A percentile compares a stretch with the other conserved stretches of the same genome.
Evolutionary conservation across 2,797 vertebrate species (phyloP).

Genomic region (Gobionotothen gibberifrons): DNA sequence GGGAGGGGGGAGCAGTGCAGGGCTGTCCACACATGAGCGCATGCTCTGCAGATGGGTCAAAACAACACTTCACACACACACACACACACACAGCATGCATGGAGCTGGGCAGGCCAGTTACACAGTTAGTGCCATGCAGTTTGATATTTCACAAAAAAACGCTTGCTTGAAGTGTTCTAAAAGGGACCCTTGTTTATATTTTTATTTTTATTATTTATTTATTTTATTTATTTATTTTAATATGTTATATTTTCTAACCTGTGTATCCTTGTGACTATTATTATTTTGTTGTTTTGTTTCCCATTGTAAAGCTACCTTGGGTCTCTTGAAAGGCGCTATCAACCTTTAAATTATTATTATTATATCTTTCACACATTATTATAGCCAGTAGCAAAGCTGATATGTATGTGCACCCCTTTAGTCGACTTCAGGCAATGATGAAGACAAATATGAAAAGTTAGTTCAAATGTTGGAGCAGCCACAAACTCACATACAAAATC

Average conservation of each 20-base stretch:
- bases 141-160: slow-evolving; percentile 44
- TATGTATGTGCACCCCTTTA: slow-evolving; percentile 3
- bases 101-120: slow-evolving; percentile 65
- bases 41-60: slow-evolving; percentile 96
- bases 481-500: slow-evolving; percentile 33
- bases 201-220: too few species aligned
- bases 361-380: not conserved
- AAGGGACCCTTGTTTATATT: not conserved
- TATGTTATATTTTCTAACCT: too few species aligned
- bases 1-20: slow-evolving; percentile 83
- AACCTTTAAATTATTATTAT: too few species aligned
- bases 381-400: not conserved
- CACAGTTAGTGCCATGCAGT: slow-evolving; percentile 74
- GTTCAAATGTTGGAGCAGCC: slow-evolving; percentile 53
- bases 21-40: slow-evolving; percentile 87
- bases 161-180: slow-evolving; percentile 52
- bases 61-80: slow-evolving; percentile 82
- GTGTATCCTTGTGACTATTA: too few species aligned
- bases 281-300: too few species aligned
- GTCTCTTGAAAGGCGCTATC: too few species aligned
- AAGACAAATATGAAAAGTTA: slow-evolving; percentile 56
- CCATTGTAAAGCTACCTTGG: too few species aligned
- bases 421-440: slow-evolving; percentile 58
- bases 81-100: slow-evolving; percentile 73
- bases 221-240: too few species aligned